Conservation (phyloP, 2,888 invertebrate species). For the Rotaria socialis region DNA sequence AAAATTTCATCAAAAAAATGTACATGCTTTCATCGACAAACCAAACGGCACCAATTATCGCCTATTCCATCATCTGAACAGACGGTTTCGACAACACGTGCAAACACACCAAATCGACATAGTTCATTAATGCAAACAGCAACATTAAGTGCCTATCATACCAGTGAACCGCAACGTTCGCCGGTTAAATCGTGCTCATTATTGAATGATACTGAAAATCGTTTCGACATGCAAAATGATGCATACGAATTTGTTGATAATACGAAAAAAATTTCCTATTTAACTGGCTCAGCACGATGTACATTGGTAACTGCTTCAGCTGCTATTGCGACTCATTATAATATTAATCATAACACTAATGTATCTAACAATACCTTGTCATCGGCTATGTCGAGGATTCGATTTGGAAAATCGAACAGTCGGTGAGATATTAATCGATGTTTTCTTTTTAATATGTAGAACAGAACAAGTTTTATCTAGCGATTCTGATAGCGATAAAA, state of each 20-base stretch:
- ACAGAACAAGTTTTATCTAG: too few relatives aligned
- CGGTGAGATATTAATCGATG: background rate
- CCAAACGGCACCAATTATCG: background rate
- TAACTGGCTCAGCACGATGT: constrained; percentile 30
- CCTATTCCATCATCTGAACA: background rate
- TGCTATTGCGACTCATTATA: background rate
- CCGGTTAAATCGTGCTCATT: constrained; percentile 17
- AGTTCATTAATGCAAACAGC: constrained; percentile 33
- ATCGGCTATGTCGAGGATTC: background rate
- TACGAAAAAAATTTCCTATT: constrained; percentile 2
- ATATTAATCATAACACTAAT: background rate
- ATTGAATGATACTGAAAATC: constrained; percentile 19
- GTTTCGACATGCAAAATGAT: background rate
- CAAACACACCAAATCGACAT: constrained; percentile 15
- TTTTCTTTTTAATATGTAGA: too few relatives aligned
- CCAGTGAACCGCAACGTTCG: background rate
- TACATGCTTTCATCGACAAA: constrained; percentile 24
- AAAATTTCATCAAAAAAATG: constrained; percentile 12
- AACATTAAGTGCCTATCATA: constrained; percentile 17
- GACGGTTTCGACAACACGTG: background rate
- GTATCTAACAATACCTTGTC: background rate
- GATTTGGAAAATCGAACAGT: background rate
- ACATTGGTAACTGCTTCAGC: constrained; percentile 22
- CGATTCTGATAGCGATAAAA: too few relatives aligned
- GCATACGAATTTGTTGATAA: constrained; percentile 12